Base-by-base conservation (phyloP, 2,888 invertebrate species). In the Drosophila algonquin region DNA sequence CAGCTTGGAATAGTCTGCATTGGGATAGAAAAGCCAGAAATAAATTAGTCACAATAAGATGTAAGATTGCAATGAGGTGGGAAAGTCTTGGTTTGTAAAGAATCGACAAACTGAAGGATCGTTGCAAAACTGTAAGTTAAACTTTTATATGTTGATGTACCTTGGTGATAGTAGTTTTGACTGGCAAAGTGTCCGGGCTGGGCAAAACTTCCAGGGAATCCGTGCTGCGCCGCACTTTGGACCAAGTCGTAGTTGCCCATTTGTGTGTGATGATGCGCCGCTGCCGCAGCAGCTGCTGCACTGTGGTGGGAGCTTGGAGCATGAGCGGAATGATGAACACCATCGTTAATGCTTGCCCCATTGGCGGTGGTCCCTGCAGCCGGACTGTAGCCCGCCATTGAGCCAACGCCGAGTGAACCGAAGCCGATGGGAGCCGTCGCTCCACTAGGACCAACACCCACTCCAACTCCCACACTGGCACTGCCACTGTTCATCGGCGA, bases 1-100 rank as follows among this genome's bases (percentile, higher is more conserved):
- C 52, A 93, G 89, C 76, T 94, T 94, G 16, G 94, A 93, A 40
- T 94, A 93, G 83, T 94, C 94, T 92, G 54, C 1, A 30, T n/a
- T 7, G 0, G 6, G 3, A 54, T 3, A 44, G 24, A 40, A 9
- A 2, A 18, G 2, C 35, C 9, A 10, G 51, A 4, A 8, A 27
- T 9, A 18, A 27, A 2, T n/a, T 18, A 9, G 14, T 21, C 2
- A 24, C 4, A 1, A 35, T 5, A 14, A 7, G 10, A 7, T 57
- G 7, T 16, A 16, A 14, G 14, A 14, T 35, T 35, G 35, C 5
- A 14, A 4, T 40, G 35, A 14, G 35, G 14, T n/a, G 7, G 40
- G 40, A n/a, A 40, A 40, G 6, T 12, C 6, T 40, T 14, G 14
- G 40, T 6, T 40, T 40, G 14, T 10, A 40, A 14, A 40, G 40